Evolutionary conservation across 2,113 vertebrate genomes (phyloP), one percentile per base, ranked within the genome.

Genomic region (Syngnathus floridae): DNA sequence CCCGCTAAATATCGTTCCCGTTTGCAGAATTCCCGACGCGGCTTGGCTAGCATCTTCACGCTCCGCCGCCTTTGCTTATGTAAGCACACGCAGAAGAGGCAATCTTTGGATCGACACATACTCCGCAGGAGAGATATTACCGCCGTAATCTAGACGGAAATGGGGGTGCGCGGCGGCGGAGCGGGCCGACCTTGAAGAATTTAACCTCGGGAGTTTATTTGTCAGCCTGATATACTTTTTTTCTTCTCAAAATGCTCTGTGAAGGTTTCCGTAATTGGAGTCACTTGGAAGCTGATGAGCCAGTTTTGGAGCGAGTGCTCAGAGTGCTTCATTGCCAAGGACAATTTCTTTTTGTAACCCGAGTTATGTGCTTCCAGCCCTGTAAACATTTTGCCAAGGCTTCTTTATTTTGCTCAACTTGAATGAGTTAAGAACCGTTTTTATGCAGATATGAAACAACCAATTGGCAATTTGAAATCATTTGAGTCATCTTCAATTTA

Each of bases 181-280:
- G 82, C 78, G 66, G n/a, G 70, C 72, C 84, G 88, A 90, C 87
- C 87, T 86, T 88, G 80, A 83, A 83, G 81, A 81, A 75, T 85
- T 81, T 80, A 78, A 82, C 71, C 71, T 31, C 16, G 54, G 12
- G 48, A 51, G 48, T 51, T 51, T n/a, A 21, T 51, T 46, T 46
- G 43, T 46, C 13, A 16, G 43, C 4, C 14, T 46, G 43, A 46
- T 46, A 31, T 3, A 3, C 26, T 46, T 46, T 21, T 3, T n/a
- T 7, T 5, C 2, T 48, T n/a, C 19, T n/a, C 8, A 0, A 8
- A n/a, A 5, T 4, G 13, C 1, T 16, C 8, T 41, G 40, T 10
- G 11, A 11, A 10, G 40, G 9, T 46, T 48, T 48, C 45, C 45
- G 17, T 48, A 6, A 17, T 48, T 17, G 16, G 7, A 48, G 19